These are phyloP conservation scores for Trachymyrmex cornetzi DNA, from an alignment of 1,140 invertebrate species.

Conservation along the genomic window DNA sequence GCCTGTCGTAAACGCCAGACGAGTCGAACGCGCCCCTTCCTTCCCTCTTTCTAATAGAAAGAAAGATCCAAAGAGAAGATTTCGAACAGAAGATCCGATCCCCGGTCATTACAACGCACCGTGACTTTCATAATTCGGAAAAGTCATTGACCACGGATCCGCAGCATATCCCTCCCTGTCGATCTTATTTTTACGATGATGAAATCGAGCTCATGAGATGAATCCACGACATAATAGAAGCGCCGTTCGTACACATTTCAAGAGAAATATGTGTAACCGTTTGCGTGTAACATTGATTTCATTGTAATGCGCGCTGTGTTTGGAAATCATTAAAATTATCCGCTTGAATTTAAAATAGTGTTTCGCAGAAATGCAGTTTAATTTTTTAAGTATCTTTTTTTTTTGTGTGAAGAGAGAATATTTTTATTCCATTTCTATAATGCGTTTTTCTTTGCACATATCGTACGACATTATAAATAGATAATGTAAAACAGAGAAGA, in stretches of 20 bases:
- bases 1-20: conserved; percentile 75
- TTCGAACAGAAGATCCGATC: conserved; percentile 23
- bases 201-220: conserved; percentile 39
- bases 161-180: conserved; percentile 1
- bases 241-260: background rate
- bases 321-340: conserved; percentile 37
- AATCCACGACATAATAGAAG: conserved; percentile 41
- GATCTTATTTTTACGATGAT: conserved; percentile 49
- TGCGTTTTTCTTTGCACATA: background rate
- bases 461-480: background rate
- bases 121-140: conserved; percentile 49
- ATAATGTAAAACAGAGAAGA: background rate
- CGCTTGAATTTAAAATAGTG: background rate
- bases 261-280: conserved; percentile 8
- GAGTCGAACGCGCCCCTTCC: conserved; percentile 56
- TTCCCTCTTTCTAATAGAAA: conserved; percentile 55
- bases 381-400: background rate
- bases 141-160: background rate
- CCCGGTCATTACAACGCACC: conserved; percentile 47
- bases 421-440: background rate
- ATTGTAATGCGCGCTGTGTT: conserved; percentile 32
- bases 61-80: background rate
- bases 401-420: background rate
- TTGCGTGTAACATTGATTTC: conserved; percentile 4
- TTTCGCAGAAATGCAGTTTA: background rate